Conservation (phyloP, 2,888 invertebrate genomes). For the Gymnocheta viridis region DNA sequence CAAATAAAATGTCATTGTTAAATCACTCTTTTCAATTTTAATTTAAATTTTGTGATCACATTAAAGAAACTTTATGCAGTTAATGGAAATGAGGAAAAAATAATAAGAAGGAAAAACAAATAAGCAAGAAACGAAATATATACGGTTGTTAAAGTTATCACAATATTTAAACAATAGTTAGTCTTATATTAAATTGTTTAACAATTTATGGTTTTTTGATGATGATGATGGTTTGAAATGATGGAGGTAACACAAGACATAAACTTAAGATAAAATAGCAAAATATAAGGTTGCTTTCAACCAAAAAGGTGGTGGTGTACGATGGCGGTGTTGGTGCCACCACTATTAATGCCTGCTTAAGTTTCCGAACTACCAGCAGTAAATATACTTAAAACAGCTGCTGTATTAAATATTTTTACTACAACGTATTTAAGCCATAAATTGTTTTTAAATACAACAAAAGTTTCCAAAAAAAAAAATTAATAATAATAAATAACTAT, state of each 20-base stretch:
- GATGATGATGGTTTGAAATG: constrained; percentile 67
- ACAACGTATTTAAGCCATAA: constrained; percentile 65
- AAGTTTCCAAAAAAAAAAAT: constrained; percentile 26
- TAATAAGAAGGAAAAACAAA: constrained; percentile 3
- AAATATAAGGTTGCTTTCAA: constrained; percentile 51
- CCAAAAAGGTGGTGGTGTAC: constrained; percentile 33
- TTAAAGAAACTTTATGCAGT: constrained; percentile 28
- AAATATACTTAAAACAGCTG: constrained; percentile 61
- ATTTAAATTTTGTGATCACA: constrained; percentile 34
- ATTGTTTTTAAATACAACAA: constrained; percentile 58
- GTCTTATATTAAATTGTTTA: constrained; percentile 69
- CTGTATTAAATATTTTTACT: constrained; percentile 60
- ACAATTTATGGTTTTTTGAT: constrained; percentile 69
- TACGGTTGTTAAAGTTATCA: constrained; percentile 62
- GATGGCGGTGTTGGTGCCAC: constrained; percentile 22
- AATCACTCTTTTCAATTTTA: constrained; percentile 27
- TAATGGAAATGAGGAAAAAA: neutral
- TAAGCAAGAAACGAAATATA: constrained; percentile 1
- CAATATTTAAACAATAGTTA: constrained; percentile 66
- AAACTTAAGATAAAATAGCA: constrained; percentile 60
- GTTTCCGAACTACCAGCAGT: constrained; percentile 60
- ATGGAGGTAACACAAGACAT: constrained; percentile 68
- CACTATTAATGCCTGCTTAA: constrained; percentile 43
- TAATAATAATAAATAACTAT: constrained; percentile 27
- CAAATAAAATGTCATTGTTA: constrained; percentile 37